These are phyloP conservation scores for Drosophila antonietae DNA, from an alignment of 2,888 invertebrate genomes.

Conservation along the genomic window DNA sequence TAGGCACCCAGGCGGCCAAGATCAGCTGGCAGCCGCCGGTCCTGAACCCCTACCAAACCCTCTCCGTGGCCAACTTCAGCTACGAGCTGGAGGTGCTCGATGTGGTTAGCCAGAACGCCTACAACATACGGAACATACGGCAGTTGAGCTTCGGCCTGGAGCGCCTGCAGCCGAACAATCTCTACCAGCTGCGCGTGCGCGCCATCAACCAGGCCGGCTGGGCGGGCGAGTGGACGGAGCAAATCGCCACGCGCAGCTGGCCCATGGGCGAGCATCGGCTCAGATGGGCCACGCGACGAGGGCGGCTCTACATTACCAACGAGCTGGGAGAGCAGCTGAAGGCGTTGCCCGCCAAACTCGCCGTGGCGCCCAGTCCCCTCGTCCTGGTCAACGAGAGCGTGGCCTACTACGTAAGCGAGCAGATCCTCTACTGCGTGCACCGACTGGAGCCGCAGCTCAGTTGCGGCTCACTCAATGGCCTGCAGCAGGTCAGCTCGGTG, in stretches of 20 bases:
- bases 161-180: constrained; percentile 89
- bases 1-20: constrained; percentile 90
- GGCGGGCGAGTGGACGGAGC: constrained; percentile 65
- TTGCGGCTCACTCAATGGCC: constrained; percentile 84
- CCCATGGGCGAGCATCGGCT: constrained; percentile 71
- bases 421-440: constrained; percentile 64
- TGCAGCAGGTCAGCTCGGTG: constrained; percentile 87
- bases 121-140: constrained; percentile 84
- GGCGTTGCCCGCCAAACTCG: constrained; percentile 26
- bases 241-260: constrained; percentile 73
- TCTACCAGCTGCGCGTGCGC: constrained; percentile 90
- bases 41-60: constrained; percentile 86
- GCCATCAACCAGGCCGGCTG: constrained; percentile 86
- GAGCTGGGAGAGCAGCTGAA: constrained; percentile 89
- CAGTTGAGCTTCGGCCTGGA: constrained; percentile 88
- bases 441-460: constrained; percentile 83
- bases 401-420: constrained; percentile 64
- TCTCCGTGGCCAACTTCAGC: constrained; percentile 82
- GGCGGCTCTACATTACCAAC: constrained; percentile 92
- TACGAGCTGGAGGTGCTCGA: constrained; percentile 84
- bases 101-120: constrained; percentile 80
- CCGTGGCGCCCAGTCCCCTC: constrained; percentile 83
- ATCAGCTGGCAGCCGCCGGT: constrained; percentile 93
- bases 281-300: constrained; percentile 87
- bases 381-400: constrained; percentile 86